Percentiles rank a stretch among this genome's conserved stretches.
Evolutionary conservation across 2,888 invertebrate species (phyloP).

Genomic region (Cloeon dipterum): DNA sequence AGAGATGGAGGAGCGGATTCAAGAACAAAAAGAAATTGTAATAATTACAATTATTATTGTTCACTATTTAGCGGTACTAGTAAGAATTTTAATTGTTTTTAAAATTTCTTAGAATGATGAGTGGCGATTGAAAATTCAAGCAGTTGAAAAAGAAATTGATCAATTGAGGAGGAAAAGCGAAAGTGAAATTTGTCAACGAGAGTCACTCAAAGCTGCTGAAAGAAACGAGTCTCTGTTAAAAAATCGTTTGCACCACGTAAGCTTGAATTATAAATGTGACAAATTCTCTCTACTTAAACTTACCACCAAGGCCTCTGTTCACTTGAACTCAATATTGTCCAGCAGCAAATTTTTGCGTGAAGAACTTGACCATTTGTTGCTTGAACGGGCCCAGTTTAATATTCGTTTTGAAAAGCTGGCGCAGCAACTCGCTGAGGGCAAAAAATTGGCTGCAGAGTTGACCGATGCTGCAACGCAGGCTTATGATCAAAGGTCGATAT

Average conservation of each 20-base stretch:
- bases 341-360: conserved; percentile 48
- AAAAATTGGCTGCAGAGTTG: conserved; percentile 59
- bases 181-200: conserved; percentile 22
- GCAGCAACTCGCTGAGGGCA: conserved; percentile 49
- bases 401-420: conserved; percentile 55
- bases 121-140: conserved; percentile 9
- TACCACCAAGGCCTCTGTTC: conserved; percentile 41
- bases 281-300: neutral
- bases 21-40: conserved; percentile 24
- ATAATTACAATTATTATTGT: neutral
- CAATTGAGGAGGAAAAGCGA: conserved; percentile 19
- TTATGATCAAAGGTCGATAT: conserved; percentile 66
- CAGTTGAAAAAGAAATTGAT: conserved; percentile 20
- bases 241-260: conserved; percentile 42
- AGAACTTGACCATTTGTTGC: conserved; percentile 58
- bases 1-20: conserved; percentile 25
- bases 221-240: conserved; percentile 33
- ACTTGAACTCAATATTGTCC: conserved; percentile 48
- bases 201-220: conserved; percentile 13
- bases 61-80: neutral
- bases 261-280: conserved; percentile 1
- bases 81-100: neutral
- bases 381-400: conserved; percentile 67
- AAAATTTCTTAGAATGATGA: neutral
- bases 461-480: conserved; percentile 74